Percentiles rank a stretch among this genome's conserved stretches.
phyloP scores from a whole-genome alignment of 92 coral and sea anemone genomes.

The Porites cylindrica region DNA sequence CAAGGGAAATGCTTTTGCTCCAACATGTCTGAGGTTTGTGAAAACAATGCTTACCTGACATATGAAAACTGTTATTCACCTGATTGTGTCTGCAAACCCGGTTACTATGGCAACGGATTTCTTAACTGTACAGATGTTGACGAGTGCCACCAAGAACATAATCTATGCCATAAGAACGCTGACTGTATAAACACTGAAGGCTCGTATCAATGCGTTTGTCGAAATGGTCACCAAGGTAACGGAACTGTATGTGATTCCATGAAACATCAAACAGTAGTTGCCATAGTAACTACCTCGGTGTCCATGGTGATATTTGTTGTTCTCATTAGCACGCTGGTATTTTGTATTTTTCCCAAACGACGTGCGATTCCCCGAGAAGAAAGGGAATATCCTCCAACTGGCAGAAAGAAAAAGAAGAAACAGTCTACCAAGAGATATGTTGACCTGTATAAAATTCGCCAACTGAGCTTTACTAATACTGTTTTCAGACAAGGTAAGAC shows the following conservation, averaged over 20 bases:
- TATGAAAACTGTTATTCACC: neutral
- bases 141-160: constrained; percentile 29
- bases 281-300: constrained; percentile 8
- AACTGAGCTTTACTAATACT: constrained; percentile 14
- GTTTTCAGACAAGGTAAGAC: constrained; percentile 23
- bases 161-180: constrained; percentile 34
- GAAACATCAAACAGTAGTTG: constrained; percentile 1
- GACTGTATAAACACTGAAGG: constrained; percentile 44
- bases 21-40: constrained; percentile 25
- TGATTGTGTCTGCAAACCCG: constrained; percentile 7
- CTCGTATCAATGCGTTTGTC: constrained; percentile 40
- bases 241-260: constrained; percentile 35
- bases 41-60: neutral
- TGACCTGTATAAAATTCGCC: constrained; percentile 26
- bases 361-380: neutral
- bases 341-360: constrained; percentile 5
- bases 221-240: constrained; percentile 47
- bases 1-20: constrained; percentile 33
- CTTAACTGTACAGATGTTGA: constrained; percentile 44
- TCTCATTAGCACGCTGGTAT: neutral
- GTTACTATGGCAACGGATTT: constrained; percentile 19
- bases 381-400: neutral
- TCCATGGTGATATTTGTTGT: neutral
- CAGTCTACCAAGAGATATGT: constrained; percentile 35
- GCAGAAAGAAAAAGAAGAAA: constrained; percentile 4